Evolutionary conservation across 1,140 invertebrate genomes (phyloP).

Genomic region (Scylla paramamosain): DNA sequence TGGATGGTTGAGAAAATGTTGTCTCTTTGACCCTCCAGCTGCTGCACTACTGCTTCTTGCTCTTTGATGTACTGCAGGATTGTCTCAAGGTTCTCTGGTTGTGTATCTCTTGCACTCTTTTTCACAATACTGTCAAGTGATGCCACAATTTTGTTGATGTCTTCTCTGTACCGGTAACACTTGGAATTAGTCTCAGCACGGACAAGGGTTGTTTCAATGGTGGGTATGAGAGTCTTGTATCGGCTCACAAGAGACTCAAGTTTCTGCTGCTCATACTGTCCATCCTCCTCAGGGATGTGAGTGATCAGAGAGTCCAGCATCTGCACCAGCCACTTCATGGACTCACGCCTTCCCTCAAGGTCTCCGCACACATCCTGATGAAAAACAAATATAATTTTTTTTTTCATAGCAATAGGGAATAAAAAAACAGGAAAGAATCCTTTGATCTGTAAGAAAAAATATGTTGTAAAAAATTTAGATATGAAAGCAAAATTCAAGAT

Average conservation of each 20-base stretch:
- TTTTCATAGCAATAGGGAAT: background rate
- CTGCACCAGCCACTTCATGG: slow-evolving; percentile 97
- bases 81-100: slow-evolving; percentile 84
- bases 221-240: slow-evolving; percentile 94
- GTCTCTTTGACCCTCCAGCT: slow-evolving; percentile 91
- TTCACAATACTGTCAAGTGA: slow-evolving; percentile 71
- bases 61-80: slow-evolving; percentile 83
- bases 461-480: background rate
- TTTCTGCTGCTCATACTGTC: slow-evolving; percentile 87
- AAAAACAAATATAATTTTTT: slow-evolving; percentile 32
- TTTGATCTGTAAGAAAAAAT: background rate
- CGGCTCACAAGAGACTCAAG: slow-evolving; percentile 91
- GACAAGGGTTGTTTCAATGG: slow-evolving; percentile 94
- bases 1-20: slow-evolving; percentile 95
- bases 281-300: slow-evolving; percentile 90
- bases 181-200: slow-evolving; percentile 95
- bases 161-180: slow-evolving; percentile 94
- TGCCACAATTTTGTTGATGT: slow-evolving; percentile 84
- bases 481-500: background rate
- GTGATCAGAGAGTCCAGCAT: slow-evolving; percentile 91
- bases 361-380: slow-evolving; percentile 92
- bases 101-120: slow-evolving; percentile 55
- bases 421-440: background rate
- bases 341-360: slow-evolving; percentile 92
- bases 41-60: slow-evolving; percentile 89